Conservation (phyloP, 2,888 invertebrate genomes). For the Drosophila setosimentum region DNA sequence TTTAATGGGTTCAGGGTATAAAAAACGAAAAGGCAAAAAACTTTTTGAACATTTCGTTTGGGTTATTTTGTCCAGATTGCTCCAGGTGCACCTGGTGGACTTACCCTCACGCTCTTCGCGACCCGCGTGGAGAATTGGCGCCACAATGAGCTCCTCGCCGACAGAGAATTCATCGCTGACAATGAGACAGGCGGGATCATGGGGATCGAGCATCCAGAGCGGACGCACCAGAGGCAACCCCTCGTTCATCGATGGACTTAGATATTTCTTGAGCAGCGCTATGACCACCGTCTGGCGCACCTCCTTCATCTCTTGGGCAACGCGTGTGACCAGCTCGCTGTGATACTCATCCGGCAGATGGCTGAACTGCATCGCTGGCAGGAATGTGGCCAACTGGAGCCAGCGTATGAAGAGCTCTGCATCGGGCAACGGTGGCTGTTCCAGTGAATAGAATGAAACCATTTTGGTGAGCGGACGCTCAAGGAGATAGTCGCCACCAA, state of each 20-base stretch:
- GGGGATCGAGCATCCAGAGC: conserved; percentile 94
- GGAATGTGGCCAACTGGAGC: conserved; percentile 95
- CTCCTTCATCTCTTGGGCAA: conserved; percentile 90
- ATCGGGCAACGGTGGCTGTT: conserved; percentile 89
- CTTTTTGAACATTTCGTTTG: background rate
- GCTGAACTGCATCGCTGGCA: conserved; percentile 96
- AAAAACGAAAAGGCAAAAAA: background rate
- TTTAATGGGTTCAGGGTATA: background rate
- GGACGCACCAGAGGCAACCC: conserved; percentile 95
- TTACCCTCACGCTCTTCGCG: conserved; percentile 90
- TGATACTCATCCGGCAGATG: conserved; percentile 95
- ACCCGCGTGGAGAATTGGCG: conserved; percentile 91
- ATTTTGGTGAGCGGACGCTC: conserved; percentile 85
- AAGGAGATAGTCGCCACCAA: conserved; percentile 94
- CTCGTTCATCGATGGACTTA: conserved; percentile 91
- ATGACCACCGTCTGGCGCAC: conserved; percentile 92
- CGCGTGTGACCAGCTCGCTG: conserved; percentile 90
- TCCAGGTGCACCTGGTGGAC: background rate
- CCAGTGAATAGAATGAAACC: conserved; percentile 86
- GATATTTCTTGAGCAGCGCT: conserved; percentile 91
- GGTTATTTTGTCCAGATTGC: background rate
- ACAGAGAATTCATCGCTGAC: conserved; percentile 95
- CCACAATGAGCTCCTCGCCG: conserved; percentile 95
- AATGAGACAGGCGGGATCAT: conserved; percentile 91
- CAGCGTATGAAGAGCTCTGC: conserved; percentile 95